These are phyloP conservation scores for Ooceraea biroi DNA, from an alignment of 1,140 invertebrate species.

Conservation along the genomic window DNA sequence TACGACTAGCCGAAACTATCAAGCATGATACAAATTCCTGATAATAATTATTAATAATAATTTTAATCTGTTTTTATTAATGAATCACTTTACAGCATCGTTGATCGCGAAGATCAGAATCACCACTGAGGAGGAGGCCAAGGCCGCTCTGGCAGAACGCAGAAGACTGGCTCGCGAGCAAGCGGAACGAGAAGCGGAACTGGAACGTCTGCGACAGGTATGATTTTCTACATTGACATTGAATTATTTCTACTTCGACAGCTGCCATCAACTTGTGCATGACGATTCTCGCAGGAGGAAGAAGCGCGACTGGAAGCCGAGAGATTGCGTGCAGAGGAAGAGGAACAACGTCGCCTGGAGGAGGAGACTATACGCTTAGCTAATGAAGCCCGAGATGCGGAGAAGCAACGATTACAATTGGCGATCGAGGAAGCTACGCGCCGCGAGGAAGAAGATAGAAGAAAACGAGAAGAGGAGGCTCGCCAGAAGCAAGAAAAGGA, in stretches of 20 bases:
- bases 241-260: not conserved
- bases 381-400: constrained; percentile 90
- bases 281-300: constrained; percentile 87
- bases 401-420: constrained; percentile 91
- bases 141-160: constrained; percentile 95
- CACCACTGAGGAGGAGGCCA: constrained; percentile 95
- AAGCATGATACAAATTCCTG: not conserved
- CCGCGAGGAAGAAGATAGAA: constrained; percentile 90
- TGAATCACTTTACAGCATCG: constrained; percentile 86
- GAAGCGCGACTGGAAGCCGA: constrained; percentile 92
- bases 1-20: constrained; percentile 58
- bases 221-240: constrained; percentile 55
- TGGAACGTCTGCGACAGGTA: constrained; percentile 91
- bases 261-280: not conserved
- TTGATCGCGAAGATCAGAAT: constrained; percentile 91
- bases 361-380: constrained; percentile 91
- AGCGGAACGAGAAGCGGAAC: constrained; percentile 94
- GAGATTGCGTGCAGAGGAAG: constrained; percentile 92
- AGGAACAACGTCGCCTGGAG: constrained; percentile 91
- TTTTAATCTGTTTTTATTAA: constrained; percentile 50
- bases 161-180: constrained; percentile 93
- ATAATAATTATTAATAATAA: not conserved
- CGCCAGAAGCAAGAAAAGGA: constrained; percentile 91
- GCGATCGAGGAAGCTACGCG: constrained; percentile 89
- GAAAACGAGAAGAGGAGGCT: constrained; percentile 89